These are phyloP conservation scores for Drosophila persimilis DNA, from an alignment of 1,140 invertebrate genomes.

Conservation along the genomic window DNA sequence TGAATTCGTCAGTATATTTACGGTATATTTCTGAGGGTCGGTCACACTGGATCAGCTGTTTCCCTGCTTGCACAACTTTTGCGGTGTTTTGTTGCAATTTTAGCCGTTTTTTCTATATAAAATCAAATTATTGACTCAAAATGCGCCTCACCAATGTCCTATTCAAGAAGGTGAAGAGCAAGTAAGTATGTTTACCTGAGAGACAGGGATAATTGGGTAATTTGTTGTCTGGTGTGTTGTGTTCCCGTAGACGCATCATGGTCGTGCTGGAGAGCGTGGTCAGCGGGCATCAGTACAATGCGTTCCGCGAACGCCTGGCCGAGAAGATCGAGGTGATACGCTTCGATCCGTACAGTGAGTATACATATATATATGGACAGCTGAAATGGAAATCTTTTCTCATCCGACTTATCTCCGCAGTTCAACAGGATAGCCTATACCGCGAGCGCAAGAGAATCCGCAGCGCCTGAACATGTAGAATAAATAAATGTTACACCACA, in stretches of 20 bases:
- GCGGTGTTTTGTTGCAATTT: too few relatives aligned
- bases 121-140: too few relatives aligned
- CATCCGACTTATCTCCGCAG: slow-evolving; percentile 78
- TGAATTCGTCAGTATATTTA: too few relatives aligned
- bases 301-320: slow-evolving; percentile 87
- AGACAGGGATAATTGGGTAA: slow-evolving; percentile 48
- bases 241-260: slow-evolving; percentile 86
- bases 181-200: slow-evolving; percentile 40
- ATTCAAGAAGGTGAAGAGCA: slow-evolving; percentile 75
- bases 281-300: slow-evolving; percentile 88
- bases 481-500: too few relatives aligned
- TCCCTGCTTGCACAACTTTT: too few relatives aligned
- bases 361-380: slow-evolving; percentile 48
- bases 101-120: too few relatives aligned
- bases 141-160: slow-evolving; percentile 68
- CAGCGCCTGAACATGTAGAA: slow-evolving; percentile 82
- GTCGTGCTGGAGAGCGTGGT: slow-evolving; percentile 90
- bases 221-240: neutral
- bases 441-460: slow-evolving; percentile 87
- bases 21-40: too few relatives aligned
- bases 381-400: neutral
- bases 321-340: slow-evolving; percentile 90
- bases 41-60: too few relatives aligned
- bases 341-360: slow-evolving; percentile 92
- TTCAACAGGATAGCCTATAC: slow-evolving; percentile 86